Base-by-base conservation (phyloP, 37 sponge, comb jelly and placozoan genomes). In the Tethya wilhelma region DNA sequence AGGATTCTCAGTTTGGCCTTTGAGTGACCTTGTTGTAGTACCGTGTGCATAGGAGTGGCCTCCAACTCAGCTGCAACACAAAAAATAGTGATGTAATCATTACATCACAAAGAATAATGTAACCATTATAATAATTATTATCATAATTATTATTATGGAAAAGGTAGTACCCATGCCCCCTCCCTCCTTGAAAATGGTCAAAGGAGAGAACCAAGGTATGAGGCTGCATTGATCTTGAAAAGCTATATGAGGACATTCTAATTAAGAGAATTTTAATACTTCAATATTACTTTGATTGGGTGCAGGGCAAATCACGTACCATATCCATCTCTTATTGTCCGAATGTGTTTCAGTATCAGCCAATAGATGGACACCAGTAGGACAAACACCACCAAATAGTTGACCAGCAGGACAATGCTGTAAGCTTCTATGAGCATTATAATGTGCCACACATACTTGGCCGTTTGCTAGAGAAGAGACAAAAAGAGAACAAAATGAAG, bases 1-100 rank as follows among this genome's bases (percentile, higher is more conserved):
- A 72, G 4, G 19, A 86, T 53, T 63, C 79, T 78, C n/a, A 53
- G 41, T 32, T 55, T 69, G 38, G 86, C 86, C 36, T 37, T 8
- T 5, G 79, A 71, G 34, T 84, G 85, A 2, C 85, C 63, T 39
- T 59, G 23, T 19, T 38, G 28, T 6, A 81, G 5, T 11, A 64
- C 62, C 17, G 17, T 7, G 26, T 60, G 17, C 62, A 60, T 60
- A 23, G 25, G 5, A n/a, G 17, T 29, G 25, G 6, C 26, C 6
- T 22, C 62, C 26, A 60, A n/a, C 25, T 9, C 62, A 60, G 62
- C 62, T 60, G 25, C n/a, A n/a, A n/a, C n/a, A n/a, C n/a, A n/a
- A n/a, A n/a, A n/a, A n/a, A n/a, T n/a, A n/a, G n/a, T n/a, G n/a
- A n/a, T n/a, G n/a, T n/a, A 49, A 49, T 49, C 14, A 49, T 49